phyloP scores from a whole-genome alignment of 2,888 invertebrate species.

The Drosophila rellima region DNA sequence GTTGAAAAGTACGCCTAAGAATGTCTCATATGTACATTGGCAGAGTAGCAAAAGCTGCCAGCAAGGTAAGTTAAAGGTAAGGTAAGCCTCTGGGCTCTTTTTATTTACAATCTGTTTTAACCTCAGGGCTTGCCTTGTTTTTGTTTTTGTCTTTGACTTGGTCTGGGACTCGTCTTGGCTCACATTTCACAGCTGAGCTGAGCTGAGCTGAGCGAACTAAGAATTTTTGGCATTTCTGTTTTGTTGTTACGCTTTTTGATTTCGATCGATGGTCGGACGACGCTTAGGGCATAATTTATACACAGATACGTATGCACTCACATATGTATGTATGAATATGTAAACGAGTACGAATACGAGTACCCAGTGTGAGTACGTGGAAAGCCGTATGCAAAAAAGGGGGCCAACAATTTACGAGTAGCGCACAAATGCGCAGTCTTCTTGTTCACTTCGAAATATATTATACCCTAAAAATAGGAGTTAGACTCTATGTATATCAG shows the following conservation, averaged over 20 bases:
- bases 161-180: slow-evolving; percentile 43
- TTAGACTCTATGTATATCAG: slow-evolving; percentile 6
- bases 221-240: slow-evolving; percentile 74
- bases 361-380: slow-evolving; percentile 24
- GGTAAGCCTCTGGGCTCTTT: slow-evolving; percentile 25
- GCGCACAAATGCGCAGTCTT: slow-evolving; percentile 73
- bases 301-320: slow-evolving; percentile 1
- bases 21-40: slow-evolving; percentile 54
- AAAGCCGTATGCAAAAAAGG: slow-evolving; percentile 56
- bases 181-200: slow-evolving; percentile 59
- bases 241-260: slow-evolving; percentile 83
- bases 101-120: slow-evolving; percentile 16
- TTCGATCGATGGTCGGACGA: slow-evolving; percentile 69
- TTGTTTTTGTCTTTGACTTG: background rate
- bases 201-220: slow-evolving; percentile 53
- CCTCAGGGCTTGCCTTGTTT: slow-evolving; percentile 31
- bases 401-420: slow-evolving; percentile 68
- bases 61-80: slow-evolving; percentile 62
- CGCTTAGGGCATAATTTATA: slow-evolving; percentile 63
- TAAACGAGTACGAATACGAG: slow-evolving; percentile 12
- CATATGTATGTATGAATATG: background rate
- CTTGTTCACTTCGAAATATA: slow-evolving; percentile 29
- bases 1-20: slow-evolving; percentile 67
- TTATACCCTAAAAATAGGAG: slow-evolving; percentile 15
- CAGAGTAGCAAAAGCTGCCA: slow-evolving; percentile 33